Percentiles rank a stretch among this genome's conserved stretches.
Conservation (phyloP, 2,113 vertebrate genomes). For the Lichenostomus cassidix region DNA sequence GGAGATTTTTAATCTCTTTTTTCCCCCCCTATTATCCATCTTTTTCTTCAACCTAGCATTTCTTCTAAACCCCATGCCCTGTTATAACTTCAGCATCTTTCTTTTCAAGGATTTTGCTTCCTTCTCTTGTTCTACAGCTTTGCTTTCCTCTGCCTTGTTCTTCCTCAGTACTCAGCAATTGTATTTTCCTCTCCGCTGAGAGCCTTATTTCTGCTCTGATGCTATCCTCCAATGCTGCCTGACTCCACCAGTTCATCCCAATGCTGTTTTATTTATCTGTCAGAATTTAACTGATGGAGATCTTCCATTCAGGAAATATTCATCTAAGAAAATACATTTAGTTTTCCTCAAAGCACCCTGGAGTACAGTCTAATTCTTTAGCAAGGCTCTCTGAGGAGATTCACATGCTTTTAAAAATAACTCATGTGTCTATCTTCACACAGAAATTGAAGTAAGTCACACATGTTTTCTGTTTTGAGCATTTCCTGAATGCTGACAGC, state of each 20-base stretch:
- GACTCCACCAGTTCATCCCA: background rate
- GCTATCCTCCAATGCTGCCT: background rate
- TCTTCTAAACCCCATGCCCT: background rate
- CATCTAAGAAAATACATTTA: background rate
- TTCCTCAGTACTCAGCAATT: background rate
- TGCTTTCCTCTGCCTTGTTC: background rate
- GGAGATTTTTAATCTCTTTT: background rate
- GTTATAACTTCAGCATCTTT: background rate
- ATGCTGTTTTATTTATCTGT: background rate
- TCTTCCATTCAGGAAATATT: background rate
- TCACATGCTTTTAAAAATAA: slow-evolving; percentile 45
- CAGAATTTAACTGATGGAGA: background rate
- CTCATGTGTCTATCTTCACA: background rate
- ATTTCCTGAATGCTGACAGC: slow-evolving; percentile 8
- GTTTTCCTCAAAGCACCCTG: background rate
- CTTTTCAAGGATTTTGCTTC: background rate
- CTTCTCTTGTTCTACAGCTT: background rate
- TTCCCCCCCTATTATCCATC: fast-evolving
- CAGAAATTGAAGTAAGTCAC: background rate
- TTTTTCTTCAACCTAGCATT: background rate
- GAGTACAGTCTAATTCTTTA: background rate
- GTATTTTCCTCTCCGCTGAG: background rate
- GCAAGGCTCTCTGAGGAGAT: slow-evolving; percentile 6
- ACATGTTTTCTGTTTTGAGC: background rate
- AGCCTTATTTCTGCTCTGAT: background rate